Evolutionary conservation across 2,888 invertebrate genomes (phyloP).

Genomic region (Ferdinandea cuprea): DNA sequence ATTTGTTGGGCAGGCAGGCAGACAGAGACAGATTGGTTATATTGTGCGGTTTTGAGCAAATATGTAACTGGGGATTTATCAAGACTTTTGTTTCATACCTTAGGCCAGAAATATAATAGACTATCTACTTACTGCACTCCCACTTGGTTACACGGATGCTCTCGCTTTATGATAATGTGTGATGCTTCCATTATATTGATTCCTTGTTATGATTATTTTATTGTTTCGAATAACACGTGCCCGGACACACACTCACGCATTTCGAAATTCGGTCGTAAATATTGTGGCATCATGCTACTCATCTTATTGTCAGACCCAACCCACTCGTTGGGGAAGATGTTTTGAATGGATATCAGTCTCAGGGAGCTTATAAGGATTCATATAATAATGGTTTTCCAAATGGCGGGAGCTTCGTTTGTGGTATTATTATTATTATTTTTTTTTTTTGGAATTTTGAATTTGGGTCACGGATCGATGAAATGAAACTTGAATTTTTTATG

Average conservation of each 20-base stretch:
- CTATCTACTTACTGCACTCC: not conserved
- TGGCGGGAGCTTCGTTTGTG: conserved; percentile 9
- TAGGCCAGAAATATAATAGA: conserved; percentile 28
- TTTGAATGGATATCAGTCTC: conserved; percentile 1
- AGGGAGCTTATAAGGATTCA: not conserved
- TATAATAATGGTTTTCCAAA: conserved; percentile 23
- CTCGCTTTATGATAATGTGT: conserved; percentile 1
- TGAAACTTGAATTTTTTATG: not conserved
- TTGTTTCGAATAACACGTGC: conserved; percentile 39
- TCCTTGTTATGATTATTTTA: conserved; percentile 29
- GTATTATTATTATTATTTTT: conserved; percentile 8
- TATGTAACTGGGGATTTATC: not conserved
- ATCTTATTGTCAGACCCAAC: not conserved
- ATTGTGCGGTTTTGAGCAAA: not conserved
- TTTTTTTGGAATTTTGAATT: conserved; percentile 6
- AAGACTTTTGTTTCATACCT: conserved; percentile 23
- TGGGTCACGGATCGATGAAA: conserved; percentile 11
- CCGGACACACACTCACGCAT: conserved; percentile 10
- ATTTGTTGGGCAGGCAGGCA: no score
- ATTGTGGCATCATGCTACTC: not conserved
- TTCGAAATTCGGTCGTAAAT: conserved; percentile 16
- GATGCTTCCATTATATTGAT: conserved; percentile 43
- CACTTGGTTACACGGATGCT: conserved; percentile 12
- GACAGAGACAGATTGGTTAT: no score
- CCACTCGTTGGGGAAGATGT: not conserved